Evolutionary conservation across 2,888 invertebrate species (phyloP).

Genomic region (Melipona beecheii): DNA sequence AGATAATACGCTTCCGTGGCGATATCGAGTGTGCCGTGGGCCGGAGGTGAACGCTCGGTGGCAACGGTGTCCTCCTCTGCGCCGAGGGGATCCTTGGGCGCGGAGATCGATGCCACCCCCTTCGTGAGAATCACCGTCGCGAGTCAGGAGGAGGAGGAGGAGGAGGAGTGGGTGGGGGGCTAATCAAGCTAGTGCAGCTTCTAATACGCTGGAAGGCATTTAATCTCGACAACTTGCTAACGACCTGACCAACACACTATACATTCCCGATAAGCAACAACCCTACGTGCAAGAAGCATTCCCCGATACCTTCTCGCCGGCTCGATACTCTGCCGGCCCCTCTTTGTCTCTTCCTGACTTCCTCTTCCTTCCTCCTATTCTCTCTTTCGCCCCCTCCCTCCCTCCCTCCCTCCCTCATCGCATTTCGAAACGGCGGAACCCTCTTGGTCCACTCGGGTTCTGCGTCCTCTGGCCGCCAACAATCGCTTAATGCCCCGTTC

Average conservation of each 20-base stretch:
- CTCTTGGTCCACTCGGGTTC: conserved; percentile 56
- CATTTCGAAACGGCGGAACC: conserved; percentile 18
- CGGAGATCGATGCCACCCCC: conserved; percentile 67
- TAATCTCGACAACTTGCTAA: conserved; percentile 84
- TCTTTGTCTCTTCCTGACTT: conserved; percentile 30
- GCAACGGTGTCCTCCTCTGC: conserved; percentile 38
- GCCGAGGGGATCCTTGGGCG: conserved; percentile 27
- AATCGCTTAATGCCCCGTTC: neutral
- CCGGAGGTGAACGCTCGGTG: conserved; percentile 55
- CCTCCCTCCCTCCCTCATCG: no score
- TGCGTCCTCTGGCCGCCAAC: conserved; percentile 23
- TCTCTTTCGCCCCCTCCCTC: neutral
- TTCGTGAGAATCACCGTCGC: conserved; percentile 58
- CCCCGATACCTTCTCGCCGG: conserved; percentile 75
- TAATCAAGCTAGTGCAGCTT: conserved; percentile 81
- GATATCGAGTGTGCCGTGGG: conserved; percentile 58
- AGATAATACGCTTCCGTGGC: conserved; percentile 68
- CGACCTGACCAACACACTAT: conserved; percentile 83
- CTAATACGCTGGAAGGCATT: conserved; percentile 83
- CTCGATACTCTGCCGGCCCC: conserved; percentile 64
- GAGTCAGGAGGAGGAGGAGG: conserved; percentile 16
- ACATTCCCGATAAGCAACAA: conserved; percentile 82
- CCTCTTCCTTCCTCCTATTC: conserved; percentile 6
- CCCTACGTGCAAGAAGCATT: conserved; percentile 79
- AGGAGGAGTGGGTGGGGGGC: conserved; percentile 44